Conservation (phyloP, 2,888 invertebrate species). For the Melinaea menophilus region DNA sequence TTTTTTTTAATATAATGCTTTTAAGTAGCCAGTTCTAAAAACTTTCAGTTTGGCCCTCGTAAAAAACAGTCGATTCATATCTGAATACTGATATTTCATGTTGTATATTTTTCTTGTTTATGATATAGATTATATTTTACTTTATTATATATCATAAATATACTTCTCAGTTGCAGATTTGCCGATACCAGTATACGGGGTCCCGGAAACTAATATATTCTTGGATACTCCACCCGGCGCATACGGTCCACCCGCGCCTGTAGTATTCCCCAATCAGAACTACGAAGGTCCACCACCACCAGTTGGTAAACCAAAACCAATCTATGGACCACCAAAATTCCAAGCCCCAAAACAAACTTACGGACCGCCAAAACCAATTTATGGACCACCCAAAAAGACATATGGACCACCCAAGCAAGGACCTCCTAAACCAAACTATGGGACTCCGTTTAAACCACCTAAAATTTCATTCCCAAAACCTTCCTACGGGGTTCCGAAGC, state of each 20-base stretch:
- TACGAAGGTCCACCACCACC: conserved; percentile 77
- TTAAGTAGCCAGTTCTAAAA: too few species aligned
- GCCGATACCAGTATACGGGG: conserved; percentile 77
- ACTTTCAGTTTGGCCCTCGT: too few species aligned
- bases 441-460: conserved; percentile 56
- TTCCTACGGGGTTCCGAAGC: conserved; percentile 48
- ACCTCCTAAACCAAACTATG: conserved; percentile 55
- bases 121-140: neutral
- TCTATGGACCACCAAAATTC: conserved; percentile 55
- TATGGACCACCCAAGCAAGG: conserved; percentile 56
- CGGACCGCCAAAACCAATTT: conserved; percentile 63
- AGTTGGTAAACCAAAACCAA: conserved; percentile 54
- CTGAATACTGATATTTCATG: neutral
- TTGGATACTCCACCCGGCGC: conserved; percentile 58
- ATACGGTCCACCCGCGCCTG: conserved; percentile 74
- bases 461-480: conserved; percentile 52
- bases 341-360: conserved; percentile 61
- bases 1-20: too few species aligned
- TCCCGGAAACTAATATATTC: conserved; percentile 65
- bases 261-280: conserved; percentile 55
- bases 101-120: neutral
- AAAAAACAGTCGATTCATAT: too few species aligned
- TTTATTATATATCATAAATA: neutral
- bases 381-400: conserved; percentile 54
- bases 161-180: conserved; percentile 57